These are phyloP conservation scores for Calameuta idolon DNA, from an alignment of 2,888 invertebrate genomes.

Conservation along the genomic window DNA sequence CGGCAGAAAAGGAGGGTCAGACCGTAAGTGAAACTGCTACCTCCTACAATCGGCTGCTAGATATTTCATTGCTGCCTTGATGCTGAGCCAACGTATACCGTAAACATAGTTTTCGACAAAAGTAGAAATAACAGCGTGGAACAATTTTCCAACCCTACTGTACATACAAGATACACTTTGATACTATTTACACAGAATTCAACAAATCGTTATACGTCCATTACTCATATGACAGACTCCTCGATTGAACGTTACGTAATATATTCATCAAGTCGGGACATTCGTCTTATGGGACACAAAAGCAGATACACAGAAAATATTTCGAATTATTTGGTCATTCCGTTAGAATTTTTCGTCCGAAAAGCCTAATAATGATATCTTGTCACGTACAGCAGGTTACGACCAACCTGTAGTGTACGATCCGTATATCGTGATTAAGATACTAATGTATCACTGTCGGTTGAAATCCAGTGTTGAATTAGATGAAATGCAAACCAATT, in stretches of 20 bases:
- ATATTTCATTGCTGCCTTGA: constrained; percentile 20
- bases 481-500: neutral
- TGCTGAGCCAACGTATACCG: constrained; percentile 18
- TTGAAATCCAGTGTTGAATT: neutral
- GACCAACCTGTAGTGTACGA: neutral
- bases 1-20: neutral
- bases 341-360: too few species aligned
- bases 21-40: constrained; percentile 22
- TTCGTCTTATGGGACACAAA: neutral
- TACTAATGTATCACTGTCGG: neutral
- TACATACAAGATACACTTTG: neutral
- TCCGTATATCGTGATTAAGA: neutral
- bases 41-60: constrained; percentile 17
- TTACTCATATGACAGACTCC: neutral
- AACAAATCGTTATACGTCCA: neutral
- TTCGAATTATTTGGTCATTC: neutral
- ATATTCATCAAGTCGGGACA: neutral
- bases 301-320: neutral
- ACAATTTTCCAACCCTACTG: neutral
- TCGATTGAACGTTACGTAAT: neutral
- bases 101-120: neutral
- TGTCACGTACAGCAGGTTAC: neutral
- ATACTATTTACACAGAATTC: neutral
- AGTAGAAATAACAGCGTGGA: neutral
- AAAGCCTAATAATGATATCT: neutral